Evolutionary conservation across 2,888 invertebrate genomes (phyloP), one percentile per base, ranked within the genome.

Genomic region (Fragum sueziense): DNA sequence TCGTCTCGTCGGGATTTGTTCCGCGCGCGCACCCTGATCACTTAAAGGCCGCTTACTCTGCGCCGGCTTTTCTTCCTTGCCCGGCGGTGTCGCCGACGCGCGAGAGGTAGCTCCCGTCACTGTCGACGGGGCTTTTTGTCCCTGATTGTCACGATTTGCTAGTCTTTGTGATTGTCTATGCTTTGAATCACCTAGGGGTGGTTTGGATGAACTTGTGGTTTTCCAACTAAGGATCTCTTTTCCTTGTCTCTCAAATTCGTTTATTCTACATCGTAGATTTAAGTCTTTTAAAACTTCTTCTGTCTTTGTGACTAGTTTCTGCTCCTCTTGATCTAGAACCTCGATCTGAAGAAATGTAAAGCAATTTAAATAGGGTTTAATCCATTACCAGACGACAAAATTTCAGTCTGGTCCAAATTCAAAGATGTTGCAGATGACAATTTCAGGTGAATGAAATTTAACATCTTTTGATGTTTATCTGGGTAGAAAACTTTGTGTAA

Each of bases 281-380:
- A 88, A 84, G 57, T 86, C 83, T 74, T 88, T 87, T 59, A 88
- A 71, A 68, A 85, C 83, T 70, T 84, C 85, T 62, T 88, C 87
- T n/a, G 89, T 80, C 74, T 82, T 84, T 27, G 82, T 84, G 41
- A 87, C 80, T 79, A 87, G 84, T 59, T 78, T 81, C 67, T 89
- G 89, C 75, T 89, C 90, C 54, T 87, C 84, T 37, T 82, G 87
- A 69, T 90, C 90, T 52, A 90, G 65, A 33, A 79, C 76, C 69
- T 86, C 85, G 74, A 90, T 80, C 90, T 90, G 72, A 6, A 74
- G 71, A 41, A 59, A 57, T 57, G 3, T 6, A 57, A 22, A 57
- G 27, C 11, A 52, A 17, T 37, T 6, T 14, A 37, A 37, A 37
- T 37, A 14, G 6, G 20, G 6, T n/a, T n/a, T n/a, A n/a, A n/a